Conservation (phyloP, 2,888 invertebrate genomes). For the Steromphala cineraria region DNA sequence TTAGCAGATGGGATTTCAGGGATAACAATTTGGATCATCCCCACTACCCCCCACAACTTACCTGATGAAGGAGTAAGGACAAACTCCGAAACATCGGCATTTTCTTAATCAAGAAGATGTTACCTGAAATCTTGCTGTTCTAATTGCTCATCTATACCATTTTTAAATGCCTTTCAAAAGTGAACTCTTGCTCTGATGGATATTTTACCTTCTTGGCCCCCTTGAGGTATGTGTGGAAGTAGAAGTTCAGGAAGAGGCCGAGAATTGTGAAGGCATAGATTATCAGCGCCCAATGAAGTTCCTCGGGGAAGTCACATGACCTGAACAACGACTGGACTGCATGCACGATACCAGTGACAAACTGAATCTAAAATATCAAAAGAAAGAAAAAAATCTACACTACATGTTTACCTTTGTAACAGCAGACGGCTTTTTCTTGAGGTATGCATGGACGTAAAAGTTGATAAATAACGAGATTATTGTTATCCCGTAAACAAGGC, state of each 20-base stretch:
- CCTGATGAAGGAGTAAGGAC: no score
- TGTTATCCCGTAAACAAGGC: conserved; percentile 89
- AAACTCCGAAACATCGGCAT: no score
- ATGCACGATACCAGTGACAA: conserved; percentile 91
- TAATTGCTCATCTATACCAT: no score
- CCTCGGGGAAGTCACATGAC: conserved; percentile 90
- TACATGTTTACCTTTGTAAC: not conserved
- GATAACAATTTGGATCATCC: no score
- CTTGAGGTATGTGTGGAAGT: conserved; percentile 74
- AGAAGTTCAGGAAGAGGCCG: conserved; percentile 74
- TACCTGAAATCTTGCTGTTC: no score
- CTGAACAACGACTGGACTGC: conserved; percentile 85
- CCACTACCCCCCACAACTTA: no score
- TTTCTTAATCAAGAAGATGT: no score
- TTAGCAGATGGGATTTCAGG: no score
- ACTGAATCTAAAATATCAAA: conserved; percentile 83
- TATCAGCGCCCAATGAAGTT: conserved; percentile 75
- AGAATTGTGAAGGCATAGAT: conserved; percentile 72
- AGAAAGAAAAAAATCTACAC: conserved; percentile 33
- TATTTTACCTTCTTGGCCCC: conserved; percentile 25
- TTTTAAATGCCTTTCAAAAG: no score
- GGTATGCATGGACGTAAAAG: conserved; percentile 92
- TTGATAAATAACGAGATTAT: conserved; percentile 96
- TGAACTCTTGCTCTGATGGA: not conserved
- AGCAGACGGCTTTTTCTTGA: conserved; percentile 47